Percentiles rank a stretch among this genome's conserved stretches.
phyloP scores from a whole-genome alignment of 1,140 invertebrate genomes.

The Polyergus mexicanus region DNA sequence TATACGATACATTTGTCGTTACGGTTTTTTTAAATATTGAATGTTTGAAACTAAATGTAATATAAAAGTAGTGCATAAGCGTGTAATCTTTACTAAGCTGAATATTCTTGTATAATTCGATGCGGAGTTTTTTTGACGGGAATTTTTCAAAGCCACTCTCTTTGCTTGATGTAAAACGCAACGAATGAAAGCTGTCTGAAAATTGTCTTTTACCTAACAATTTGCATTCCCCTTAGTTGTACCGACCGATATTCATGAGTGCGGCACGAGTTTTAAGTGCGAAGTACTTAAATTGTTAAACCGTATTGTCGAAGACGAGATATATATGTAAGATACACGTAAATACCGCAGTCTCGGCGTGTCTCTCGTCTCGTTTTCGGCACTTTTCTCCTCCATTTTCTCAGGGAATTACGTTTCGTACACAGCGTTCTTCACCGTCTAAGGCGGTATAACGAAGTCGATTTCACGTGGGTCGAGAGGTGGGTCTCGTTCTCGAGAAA shows the following conservation, averaged over 20 bases:
- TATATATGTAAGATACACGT: conserved; percentile 42
- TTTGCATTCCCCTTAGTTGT: conserved; percentile 56
- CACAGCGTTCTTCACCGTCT: neutral
- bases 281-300: conserved; percentile 63
- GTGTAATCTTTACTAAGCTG: neutral
- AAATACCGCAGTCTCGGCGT: conserved; percentile 20
- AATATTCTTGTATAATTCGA: conserved; percentile 26
- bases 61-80: neutral
- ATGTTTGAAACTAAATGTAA: conserved; percentile 11
- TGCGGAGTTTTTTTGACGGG: conserved; percentile 21
- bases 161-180: conserved; percentile 30
- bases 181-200: conserved; percentile 29
- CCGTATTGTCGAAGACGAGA: conserved; percentile 41
- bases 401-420: conserved; percentile 49
- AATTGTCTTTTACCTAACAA: conserved; percentile 62
- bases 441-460: conserved; percentile 41
- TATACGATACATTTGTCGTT: neutral
- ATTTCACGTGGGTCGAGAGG: conserved; percentile 1
- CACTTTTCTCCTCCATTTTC: conserved; percentile 48
- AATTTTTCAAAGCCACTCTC: conserved; percentile 13
- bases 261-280: conserved; percentile 24
- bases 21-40: neutral
- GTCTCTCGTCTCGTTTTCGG: conserved; percentile 44
- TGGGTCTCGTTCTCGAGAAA: neutral
- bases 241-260: conserved; percentile 56